These are phyloP conservation scores for Tyria jacobaeae DNA, from an alignment of 2,888 invertebrate genomes.

Conservation along the genomic window DNA sequence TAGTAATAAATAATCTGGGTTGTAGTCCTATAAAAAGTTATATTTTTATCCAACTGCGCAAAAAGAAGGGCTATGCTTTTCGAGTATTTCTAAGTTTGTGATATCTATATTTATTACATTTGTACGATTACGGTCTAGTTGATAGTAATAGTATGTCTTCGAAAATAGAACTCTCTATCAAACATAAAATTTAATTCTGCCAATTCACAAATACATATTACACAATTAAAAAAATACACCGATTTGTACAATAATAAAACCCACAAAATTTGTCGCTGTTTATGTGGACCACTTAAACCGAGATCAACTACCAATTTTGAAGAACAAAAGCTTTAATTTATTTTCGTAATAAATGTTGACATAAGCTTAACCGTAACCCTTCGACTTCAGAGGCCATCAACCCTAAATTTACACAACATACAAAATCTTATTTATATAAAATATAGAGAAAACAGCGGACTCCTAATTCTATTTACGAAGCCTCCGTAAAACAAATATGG, in stretches of 20 bases:
- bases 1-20: too few species aligned
- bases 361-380: slow-evolving; percentile 9
- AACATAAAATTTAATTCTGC: too few species aligned
- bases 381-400: slow-evolving; percentile 6
- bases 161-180: too few species aligned
- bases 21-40: too few species aligned
- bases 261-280: not conserved
- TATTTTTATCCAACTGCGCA: too few species aligned
- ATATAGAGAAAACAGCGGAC: slow-evolving; percentile 7
- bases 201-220: too few species aligned
- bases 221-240: too few species aligned
- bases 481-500: slow-evolving; percentile 22
- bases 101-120: too few species aligned
- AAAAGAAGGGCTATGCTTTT: too few species aligned
- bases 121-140: too few species aligned
- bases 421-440: slow-evolving; percentile 16
- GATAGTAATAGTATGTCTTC: too few species aligned
- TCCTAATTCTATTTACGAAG: slow-evolving; percentile 30
- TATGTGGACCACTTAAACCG: not conserved
- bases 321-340: not conserved
- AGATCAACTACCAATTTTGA: not conserved
- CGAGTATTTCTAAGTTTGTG: too few species aligned
- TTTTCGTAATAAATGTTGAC: not conserved
- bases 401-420: slow-evolving; percentile 8
- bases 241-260: not conserved